A percentile compares a stretch with the other conserved stretches of the same genome.
These are phyloP conservation scores for Platysteira castanea DNA, from an alignment of 2,113 vertebrate genomes.

Conservation along the genomic window DNA sequence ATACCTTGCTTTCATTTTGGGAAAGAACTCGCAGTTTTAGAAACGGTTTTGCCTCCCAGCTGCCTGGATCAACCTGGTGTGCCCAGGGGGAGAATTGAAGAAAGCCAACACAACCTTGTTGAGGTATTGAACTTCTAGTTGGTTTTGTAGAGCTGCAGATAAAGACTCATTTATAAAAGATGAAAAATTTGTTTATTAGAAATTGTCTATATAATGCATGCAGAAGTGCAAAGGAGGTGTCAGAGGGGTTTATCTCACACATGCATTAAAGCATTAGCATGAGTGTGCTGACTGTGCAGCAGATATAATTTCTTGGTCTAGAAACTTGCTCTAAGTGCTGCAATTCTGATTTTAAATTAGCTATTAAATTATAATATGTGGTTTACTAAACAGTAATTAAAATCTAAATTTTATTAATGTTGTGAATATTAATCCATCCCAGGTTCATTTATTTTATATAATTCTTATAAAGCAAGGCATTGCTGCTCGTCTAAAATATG, in stretches of 20 bases:
- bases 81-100: neutral
- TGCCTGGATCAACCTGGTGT: neutral
- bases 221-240: neutral
- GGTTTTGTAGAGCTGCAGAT: neutral
- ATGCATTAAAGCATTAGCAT: neutral
- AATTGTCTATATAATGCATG: neutral
- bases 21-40: neutral
- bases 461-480: neutral
- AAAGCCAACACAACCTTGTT: neutral
- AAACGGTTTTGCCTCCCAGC: neutral
- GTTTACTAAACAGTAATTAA: slow-evolving; percentile 43
- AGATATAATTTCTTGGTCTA: neutral
- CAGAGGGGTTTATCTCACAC: neutral
- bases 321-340: neutral
- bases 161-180: neutral
- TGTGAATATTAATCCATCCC: neutral
- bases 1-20: neutral
- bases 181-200: neutral
- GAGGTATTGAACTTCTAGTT: neutral
- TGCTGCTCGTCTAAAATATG: neutral
- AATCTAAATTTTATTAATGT: slow-evolving; percentile 50
- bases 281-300: neutral
- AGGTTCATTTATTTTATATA: neutral
- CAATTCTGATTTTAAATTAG: slow-evolving; percentile 18
- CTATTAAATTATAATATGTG: neutral